Evolutionary conservation across 2,113 vertebrate genomes (phyloP), one percentile per base, ranked within the genome.

Genomic region (Python bivittatus): DNA sequence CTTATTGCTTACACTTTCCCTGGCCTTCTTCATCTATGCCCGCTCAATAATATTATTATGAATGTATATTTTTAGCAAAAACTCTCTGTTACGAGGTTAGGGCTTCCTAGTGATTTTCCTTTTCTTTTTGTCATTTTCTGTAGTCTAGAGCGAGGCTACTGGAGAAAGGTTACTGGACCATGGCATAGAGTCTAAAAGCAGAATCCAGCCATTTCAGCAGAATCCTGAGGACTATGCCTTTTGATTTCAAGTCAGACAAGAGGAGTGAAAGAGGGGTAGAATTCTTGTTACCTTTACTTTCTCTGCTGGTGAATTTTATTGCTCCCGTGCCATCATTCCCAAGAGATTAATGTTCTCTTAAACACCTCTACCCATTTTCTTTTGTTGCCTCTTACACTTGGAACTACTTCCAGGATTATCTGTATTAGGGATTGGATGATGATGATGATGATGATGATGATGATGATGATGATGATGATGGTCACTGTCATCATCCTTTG

Each of bases 11-110:
- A 98, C 97, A 97, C 98, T 98, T 98, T 98, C 98, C 98, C 98
- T 97, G 97, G 97, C 97, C 98, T 98, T 98, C 98, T 97, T 98
- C 97, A 98, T 98, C 98, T 98, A 98, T 98, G 97, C 98, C 98
- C 97, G 98, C 98, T 99, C 99, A 98, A 99, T 99, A 99, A 98
- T 99, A 99, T 92, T 99, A 99, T 99, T 99, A 99, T 99, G 99
- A 98, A 99, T 99, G 99, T 99, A 99, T 98, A 98, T 99, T 99
- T 99, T 98, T 99, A 98, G 98, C 95, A 98, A 98, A 99, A 98
- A 98, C 98, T 98, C 97, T 98, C 93, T 97, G 97, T 98, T 98
- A 98, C 97, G 98, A 99, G 98, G 98, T 99, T 98, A 99, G 97
- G 97, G 97, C 98, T 98, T 98, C 97, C 98, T 98, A 98, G 96